Conservation (phyloP, 2,888 invertebrate species). For the Brachyptera putata region DNA sequence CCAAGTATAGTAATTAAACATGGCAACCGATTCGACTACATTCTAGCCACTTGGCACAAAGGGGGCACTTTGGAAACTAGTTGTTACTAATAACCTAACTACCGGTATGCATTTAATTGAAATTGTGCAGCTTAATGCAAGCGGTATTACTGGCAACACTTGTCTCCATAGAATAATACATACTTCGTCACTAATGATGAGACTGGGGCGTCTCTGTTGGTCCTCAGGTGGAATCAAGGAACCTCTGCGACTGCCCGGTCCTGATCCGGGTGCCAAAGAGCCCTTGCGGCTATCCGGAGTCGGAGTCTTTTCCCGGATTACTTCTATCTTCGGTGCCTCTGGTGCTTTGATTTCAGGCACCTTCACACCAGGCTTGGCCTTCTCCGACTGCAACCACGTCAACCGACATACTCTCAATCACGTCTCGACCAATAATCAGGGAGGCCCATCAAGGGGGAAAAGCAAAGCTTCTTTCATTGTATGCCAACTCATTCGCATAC, state of each 20-base stretch:
- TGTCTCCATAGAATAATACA: no score
- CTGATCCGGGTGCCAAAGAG: conserved; percentile 64
- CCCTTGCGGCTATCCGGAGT: conserved; percentile 60
- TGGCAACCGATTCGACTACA: no score
- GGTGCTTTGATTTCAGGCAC: conserved; percentile 50
- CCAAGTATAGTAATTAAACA: no score
- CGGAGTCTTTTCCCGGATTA: conserved; percentile 74
- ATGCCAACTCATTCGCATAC: conserved; percentile 22
- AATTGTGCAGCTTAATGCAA: no score
- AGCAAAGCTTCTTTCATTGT: conserved; percentile 24
- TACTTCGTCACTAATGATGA: conserved; percentile 95
- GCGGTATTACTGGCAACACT: no score
- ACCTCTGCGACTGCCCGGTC: conserved; percentile 67
- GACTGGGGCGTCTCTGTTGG: conserved; percentile 79
- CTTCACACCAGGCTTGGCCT: conserved; percentile 32
- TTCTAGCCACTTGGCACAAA: no score
- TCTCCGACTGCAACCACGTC: conserved; percentile 27
- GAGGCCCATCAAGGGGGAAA: no score
- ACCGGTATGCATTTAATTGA: no score
- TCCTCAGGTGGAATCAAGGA: conserved; percentile 84
- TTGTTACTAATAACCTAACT: no score
- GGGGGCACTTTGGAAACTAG: no score
- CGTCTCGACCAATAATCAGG: neutral
- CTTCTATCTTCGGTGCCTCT: conserved; percentile 82
- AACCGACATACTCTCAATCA: neutral